Conservation (phyloP, 2,888 invertebrate species). For the Cyclophora punctaria region DNA sequence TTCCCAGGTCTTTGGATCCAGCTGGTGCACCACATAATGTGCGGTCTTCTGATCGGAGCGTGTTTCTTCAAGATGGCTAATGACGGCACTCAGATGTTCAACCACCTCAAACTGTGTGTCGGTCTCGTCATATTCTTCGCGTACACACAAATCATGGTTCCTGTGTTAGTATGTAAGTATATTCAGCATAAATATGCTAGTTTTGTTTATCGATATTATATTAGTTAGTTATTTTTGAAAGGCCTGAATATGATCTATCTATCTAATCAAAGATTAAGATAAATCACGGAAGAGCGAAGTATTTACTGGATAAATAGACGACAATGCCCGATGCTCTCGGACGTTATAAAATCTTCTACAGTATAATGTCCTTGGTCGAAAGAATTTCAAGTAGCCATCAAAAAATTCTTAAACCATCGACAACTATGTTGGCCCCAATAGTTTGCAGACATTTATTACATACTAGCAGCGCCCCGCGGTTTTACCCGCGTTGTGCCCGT, state of each 20-base stretch:
- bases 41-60: slow-evolving; percentile 72
- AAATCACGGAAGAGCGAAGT: not conserved
- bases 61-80: slow-evolving; percentile 79
- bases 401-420: too few relatives aligned
- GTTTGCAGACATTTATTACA: too few relatives aligned
- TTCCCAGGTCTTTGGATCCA: slow-evolving; percentile 75
- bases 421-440: too few relatives aligned
- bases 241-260: too few relatives aligned
- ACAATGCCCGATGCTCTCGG: too few relatives aligned
- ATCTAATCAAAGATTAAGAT: too few relatives aligned
- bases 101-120: slow-evolving; percentile 80
- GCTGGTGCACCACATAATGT: slow-evolving; percentile 76
- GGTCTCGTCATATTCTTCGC: slow-evolving; percentile 79
- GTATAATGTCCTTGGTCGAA: too few relatives aligned
- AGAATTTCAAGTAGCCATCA: too few relatives aligned
- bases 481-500: too few relatives aligned
- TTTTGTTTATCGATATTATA: not conserved
- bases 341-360: too few relatives aligned
- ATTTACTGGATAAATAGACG: not conserved
- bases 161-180: slow-evolving; percentile 79
- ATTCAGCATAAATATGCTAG: not conserved
- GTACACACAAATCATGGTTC: slow-evolving; percentile 81
- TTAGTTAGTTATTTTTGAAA: not conserved
- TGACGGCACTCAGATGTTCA: slow-evolving; percentile 79
- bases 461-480: too few relatives aligned